A percentile compares a stretch with the other conserved stretches of the same genome.
Evolutionary conservation across 2,888 invertebrate species (phyloP).

Genomic region (Nymphalis urticae): DNA sequence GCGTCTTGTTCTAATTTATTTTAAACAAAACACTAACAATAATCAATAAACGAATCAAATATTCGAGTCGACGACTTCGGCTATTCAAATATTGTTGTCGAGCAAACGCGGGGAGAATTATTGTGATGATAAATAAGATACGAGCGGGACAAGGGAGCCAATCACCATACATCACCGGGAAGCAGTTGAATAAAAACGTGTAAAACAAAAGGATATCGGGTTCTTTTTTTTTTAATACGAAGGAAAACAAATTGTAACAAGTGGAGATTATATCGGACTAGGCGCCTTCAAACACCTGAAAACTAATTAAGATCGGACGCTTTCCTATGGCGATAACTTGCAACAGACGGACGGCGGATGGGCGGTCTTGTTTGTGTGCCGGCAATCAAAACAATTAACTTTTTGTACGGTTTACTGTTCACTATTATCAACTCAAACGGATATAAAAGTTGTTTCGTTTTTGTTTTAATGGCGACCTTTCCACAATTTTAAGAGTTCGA

Average conservation of each 20-base stretch:
- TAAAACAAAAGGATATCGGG: conserved; percentile 71
- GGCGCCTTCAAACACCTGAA: conserved; percentile 79
- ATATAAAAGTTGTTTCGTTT: conserved; percentile 45
- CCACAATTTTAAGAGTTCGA: conserved; percentile 44
- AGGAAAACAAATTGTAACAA: conserved; percentile 80
- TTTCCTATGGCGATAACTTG: conserved; percentile 79
- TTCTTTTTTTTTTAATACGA: conserved; percentile 64
- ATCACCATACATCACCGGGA: conserved; percentile 80
- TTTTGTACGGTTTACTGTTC: conserved; percentile 66
- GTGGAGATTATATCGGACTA: conserved; percentile 77
- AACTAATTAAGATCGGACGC: conserved; percentile 81
- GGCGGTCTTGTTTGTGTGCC: conserved; percentile 73
- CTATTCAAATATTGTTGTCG: conserved; percentile 73
- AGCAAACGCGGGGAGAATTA: conserved; percentile 69
- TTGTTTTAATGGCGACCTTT: conserved; percentile 44
- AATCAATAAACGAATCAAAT: conserved; percentile 72
- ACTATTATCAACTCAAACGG: conserved; percentile 37
- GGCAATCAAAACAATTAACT: conserved; percentile 81
- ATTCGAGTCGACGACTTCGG: conserved; percentile 55
- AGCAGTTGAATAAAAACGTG: conserved; percentile 72
- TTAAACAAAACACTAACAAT: conserved; percentile 61
- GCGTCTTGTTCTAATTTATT: conserved; percentile 68
- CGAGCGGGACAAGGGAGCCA: conserved; percentile 75
- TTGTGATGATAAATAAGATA: conserved; percentile 79
- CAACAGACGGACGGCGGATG: conserved; percentile 60